Conservation (phyloP, 2,797 vertebrate species). For the Eutrigla gurnardus region DNA sequence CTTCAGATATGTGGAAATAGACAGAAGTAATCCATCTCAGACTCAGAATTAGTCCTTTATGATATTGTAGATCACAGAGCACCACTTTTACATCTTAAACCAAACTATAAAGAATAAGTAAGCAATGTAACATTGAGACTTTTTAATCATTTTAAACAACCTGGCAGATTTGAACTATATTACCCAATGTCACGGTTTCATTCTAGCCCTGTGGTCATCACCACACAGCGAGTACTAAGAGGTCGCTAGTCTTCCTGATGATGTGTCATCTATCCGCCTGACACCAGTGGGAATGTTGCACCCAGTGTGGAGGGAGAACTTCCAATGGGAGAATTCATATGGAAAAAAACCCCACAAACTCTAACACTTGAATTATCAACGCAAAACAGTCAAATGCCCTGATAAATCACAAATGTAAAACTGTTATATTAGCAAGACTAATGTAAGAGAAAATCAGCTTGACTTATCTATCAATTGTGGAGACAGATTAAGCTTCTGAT, state of each 20-base stretch:
- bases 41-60: too few species aligned
- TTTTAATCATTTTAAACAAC: too few species aligned
- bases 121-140: too few species aligned
- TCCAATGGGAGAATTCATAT: conserved; percentile 39
- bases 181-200: too few species aligned
- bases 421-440: not conserved
- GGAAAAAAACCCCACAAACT: not conserved
- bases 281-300: conserved; percentile 23
- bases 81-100: too few species aligned
- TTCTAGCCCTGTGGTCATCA: too few species aligned
- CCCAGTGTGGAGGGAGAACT: conserved; percentile 20
- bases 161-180: too few species aligned
- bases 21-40: too few species aligned
- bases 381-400: not conserved
- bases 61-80: too few species aligned
- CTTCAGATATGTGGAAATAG: too few species aligned
- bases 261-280: conserved; percentile 38
- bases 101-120: too few species aligned
- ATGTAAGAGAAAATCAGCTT: not conserved
- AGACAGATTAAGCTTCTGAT: not conserved
- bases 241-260: conserved; percentile 33
- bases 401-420: not conserved
- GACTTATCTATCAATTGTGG: not conserved
- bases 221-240: conserved; percentile 25
- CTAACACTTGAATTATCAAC: too few species aligned